Conservation (phyloP, 2,888 invertebrate species). For the Sympetrum striolatum region DNA sequence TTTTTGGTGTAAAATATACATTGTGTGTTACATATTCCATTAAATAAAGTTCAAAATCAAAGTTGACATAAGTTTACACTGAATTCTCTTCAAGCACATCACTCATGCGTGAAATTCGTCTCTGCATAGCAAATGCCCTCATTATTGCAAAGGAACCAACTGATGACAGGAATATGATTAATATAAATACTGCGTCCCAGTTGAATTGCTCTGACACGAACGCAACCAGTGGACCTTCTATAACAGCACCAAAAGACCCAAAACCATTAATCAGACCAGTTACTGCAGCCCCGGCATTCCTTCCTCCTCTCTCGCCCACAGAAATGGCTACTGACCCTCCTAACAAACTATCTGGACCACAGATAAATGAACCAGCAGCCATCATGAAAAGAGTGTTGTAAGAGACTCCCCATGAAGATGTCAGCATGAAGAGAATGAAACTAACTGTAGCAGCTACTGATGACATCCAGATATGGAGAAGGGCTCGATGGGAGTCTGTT, state of each 20-base stretch:
- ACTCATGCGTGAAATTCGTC: slow-evolving; percentile 45
- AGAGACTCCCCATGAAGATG: slow-evolving; percentile 57
- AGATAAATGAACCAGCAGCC: slow-evolving; percentile 59
- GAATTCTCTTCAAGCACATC: slow-evolving; percentile 8
- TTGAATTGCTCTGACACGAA: slow-evolving; percentile 57
- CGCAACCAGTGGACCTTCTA: slow-evolving; percentile 61
- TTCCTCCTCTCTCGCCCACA: slow-evolving; percentile 59
- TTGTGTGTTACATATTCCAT: background rate
- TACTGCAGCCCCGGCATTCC: slow-evolving; percentile 59
- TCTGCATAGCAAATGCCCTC: slow-evolving; percentile 54
- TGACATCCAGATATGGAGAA: slow-evolving; percentile 56
- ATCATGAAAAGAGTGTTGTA: slow-evolving; percentile 58
- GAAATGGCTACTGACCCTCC: slow-evolving; percentile 60
- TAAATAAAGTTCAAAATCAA: background rate
- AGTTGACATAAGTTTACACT: background rate
- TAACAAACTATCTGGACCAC: slow-evolving; percentile 60
- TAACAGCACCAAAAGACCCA: slow-evolving; percentile 60
- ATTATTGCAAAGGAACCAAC: slow-evolving; percentile 56
- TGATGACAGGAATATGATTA: slow-evolving; percentile 57
- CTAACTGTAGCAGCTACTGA: slow-evolving; percentile 46
- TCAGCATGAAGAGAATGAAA: slow-evolving; percentile 55
- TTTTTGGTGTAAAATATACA: background rate
- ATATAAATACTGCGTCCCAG: slow-evolving; percentile 59
- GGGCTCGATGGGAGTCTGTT: slow-evolving; percentile 53
- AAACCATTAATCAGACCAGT: slow-evolving; percentile 61